Base-by-base conservation (phyloP, 2,797 vertebrate genomes). In the Craterocephalus amniculus region DNA sequence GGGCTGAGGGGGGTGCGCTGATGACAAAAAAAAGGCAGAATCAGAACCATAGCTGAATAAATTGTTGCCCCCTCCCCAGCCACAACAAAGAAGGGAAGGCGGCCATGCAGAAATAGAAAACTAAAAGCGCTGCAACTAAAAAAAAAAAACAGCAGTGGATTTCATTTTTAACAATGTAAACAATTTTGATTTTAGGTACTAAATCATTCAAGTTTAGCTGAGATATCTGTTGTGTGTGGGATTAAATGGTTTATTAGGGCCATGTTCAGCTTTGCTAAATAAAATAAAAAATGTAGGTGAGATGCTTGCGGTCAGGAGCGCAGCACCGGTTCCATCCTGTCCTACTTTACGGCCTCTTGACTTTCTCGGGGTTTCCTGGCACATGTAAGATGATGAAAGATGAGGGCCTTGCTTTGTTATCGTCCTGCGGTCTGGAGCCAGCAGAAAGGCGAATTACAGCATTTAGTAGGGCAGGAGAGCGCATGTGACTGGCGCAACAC, bases 401-500 rank as follows among this genome's bases (percentile, higher is more conserved):
- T 63, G 84, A 83, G 86, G 81, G 83, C 77, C 29, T 70, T 36
- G 81, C 83, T 85, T 84, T 83, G 85, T 91, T 87, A 81, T 88
- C 85, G 83, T 76, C 59, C 75, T 83, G 85, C 35, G 91, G 91
- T 90, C 77, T 84, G 70, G 80, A 83, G 80, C 63, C 83, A 79
- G 70, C 81, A 71, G 83, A 80, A 86, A 88, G 87, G 80, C 66
- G 36, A 90, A 87, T 88, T 84, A 85, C 83, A 83, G 72, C 70
- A 38, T 83, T 91, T 91, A 87, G 87, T 89, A 85, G 91, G 91
- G 80, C 89, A 91, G 29, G 56, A 80, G 83, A 87, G 88, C 88
- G 77, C 93, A 94, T 91, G 93, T 93, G 93, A 94, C 90, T 88
- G 74, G 38, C 61, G 70, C 83, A 89, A 81, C 92, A 93, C 93